phyloP scores from a whole-genome alignment of 2,888 invertebrate species.

The Caenorhabditis sp. region DNA sequence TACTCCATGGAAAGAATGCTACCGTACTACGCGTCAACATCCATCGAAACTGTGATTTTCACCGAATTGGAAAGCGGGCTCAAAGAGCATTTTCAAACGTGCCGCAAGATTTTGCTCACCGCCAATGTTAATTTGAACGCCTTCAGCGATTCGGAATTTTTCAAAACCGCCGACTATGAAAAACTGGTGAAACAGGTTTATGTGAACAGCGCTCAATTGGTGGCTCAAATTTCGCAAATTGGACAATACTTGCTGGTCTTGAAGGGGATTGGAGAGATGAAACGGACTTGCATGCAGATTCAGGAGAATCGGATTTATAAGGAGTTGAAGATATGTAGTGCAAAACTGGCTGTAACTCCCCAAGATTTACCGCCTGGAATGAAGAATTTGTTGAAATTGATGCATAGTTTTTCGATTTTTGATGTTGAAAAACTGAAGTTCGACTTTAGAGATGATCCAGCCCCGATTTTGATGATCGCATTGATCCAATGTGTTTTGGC shows the following conservation, averaged over 20 bases:
- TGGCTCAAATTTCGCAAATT: constrained; percentile 18
- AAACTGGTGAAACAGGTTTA: constrained; percentile 21
- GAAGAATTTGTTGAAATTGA: constrained; percentile 21
- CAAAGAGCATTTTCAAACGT: constrained; percentile 12
- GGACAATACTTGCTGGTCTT: constrained; percentile 23
- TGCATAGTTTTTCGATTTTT: constrained; percentile 27
- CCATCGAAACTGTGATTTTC: constrained; percentile 22
- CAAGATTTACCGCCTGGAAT: constrained; percentile 15
- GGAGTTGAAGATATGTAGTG: background rate
- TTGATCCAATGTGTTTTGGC: constrained; percentile 20
- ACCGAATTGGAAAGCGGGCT: constrained; percentile 15
- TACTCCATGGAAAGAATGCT: constrained; percentile 18
- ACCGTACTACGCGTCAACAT: constrained; percentile 21
- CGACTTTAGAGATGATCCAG: constrained; percentile 22
- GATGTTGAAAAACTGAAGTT: constrained; percentile 22
- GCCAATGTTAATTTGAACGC: background rate
- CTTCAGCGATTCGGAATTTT: background rate
- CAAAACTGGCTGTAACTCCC: constrained; percentile 7
- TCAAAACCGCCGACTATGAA: constrained; percentile 11
- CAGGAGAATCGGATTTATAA: background rate
- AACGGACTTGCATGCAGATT: background rate
- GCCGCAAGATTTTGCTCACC: constrained; percentile 5
- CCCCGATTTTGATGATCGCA: constrained; percentile 22
- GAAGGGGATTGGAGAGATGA: constrained; percentile 8
- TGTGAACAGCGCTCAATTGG: constrained; percentile 1